phyloP scores from a whole-genome alignment of 2,113 vertebrate genomes.

The human region DNA sequence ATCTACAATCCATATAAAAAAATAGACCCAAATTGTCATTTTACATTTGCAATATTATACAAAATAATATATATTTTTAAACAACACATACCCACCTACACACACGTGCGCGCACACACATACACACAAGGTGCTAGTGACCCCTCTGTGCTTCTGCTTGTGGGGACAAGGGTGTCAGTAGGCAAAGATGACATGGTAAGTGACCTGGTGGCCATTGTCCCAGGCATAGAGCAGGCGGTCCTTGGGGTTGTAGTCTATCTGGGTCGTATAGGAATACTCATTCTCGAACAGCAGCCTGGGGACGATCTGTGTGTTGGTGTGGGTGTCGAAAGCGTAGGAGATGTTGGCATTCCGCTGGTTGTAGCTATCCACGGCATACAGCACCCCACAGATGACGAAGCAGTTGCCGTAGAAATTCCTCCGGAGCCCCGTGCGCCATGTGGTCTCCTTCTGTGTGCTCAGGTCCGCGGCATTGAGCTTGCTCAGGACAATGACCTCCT shows the following conservation, averaged over 20 bases:
- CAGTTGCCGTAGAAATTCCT: constrained; percentile 94
- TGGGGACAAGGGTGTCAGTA: constrained; percentile 83
- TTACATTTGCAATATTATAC: constrained; percentile 84
- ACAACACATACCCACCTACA: constrained; percentile 35
- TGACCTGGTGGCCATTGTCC: constrained; percentile 99
- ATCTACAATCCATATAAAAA: constrained; percentile 92
- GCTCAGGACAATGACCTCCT: constrained; percentile 95
- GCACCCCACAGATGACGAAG: constrained; percentile 96
- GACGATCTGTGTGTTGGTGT: constrained; percentile 97
- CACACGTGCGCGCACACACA: background rate
- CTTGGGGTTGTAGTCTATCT: constrained; percentile 98
- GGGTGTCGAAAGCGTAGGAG: constrained; percentile 97
- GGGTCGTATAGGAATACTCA: constrained; percentile 94
- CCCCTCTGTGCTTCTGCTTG: constrained; percentile 66
- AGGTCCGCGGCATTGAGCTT: constrained; percentile 93
- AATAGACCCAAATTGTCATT: constrained; percentile 79
- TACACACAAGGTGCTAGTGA: constrained; percentile 80
- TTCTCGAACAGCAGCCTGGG: constrained; percentile 96
- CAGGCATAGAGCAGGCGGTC: constrained; percentile 95
- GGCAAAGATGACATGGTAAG: constrained; percentile 94
- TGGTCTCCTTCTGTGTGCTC: constrained; percentile 94
- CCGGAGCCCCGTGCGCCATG: constrained; percentile 94
- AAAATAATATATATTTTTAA: constrained; percentile 86
- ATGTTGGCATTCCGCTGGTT: constrained; percentile 92
- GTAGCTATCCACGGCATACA: constrained; percentile 96